phyloP scores from a whole-genome alignment of 2,797 vertebrate species.

The Labeo calbasu region DNA sequence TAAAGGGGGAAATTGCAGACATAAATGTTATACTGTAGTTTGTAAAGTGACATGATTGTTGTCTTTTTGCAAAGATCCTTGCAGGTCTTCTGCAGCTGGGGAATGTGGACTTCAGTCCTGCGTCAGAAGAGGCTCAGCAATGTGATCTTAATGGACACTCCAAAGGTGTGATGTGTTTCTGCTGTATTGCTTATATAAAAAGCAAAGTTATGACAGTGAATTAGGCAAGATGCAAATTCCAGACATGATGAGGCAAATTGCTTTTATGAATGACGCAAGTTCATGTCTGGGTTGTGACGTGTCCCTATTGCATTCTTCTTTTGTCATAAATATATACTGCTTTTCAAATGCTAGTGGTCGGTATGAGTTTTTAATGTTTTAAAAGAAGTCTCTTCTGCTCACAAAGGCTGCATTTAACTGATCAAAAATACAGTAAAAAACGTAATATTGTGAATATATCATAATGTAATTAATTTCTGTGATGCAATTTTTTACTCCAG shows the following conservation, averaged over 20 bases:
- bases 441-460: not conserved
- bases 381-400: not conserved
- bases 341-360: not conserved
- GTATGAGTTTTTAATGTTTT: not conserved
- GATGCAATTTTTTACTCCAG: not conserved
- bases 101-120: constrained; percentile 82
- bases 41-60: not conserved
- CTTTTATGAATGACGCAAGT: not conserved
- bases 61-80: constrained; percentile 78
- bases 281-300: not conserved
- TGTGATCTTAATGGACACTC: constrained; percentile 80
- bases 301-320: not conserved
- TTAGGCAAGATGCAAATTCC: not conserved
- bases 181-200: not conserved
- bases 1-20: not conserved
- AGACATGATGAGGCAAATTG: constrained; percentile 1
- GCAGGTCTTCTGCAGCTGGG: constrained; percentile 92
- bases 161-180: constrained; percentile 74
- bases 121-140: constrained; percentile 83
- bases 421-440: not conserved
- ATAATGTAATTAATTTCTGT: not conserved
- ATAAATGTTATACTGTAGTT: not conserved
- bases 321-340: not conserved
- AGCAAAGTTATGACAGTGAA: not conserved
- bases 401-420: not conserved